phyloP scores from a whole-genome alignment of 2,888 invertebrate species.

The Dynastes tityus region DNA sequence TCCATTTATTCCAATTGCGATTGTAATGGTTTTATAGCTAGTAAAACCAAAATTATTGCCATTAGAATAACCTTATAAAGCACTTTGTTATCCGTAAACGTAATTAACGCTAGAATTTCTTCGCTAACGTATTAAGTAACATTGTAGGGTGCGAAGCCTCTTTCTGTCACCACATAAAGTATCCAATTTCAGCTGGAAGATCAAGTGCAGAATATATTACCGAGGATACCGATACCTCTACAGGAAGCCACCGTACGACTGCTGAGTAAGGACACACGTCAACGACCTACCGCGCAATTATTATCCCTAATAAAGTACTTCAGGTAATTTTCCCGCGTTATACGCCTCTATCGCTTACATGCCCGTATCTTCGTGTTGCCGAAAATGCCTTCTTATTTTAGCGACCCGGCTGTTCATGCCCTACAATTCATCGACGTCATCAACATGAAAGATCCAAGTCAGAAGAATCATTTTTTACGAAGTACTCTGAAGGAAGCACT shows the following conservation, averaged over 20 bases:
- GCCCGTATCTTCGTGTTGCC: neutral
- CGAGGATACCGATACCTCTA: slow-evolving; percentile 85
- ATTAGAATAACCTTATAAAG: no score
- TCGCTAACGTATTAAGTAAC: no score
- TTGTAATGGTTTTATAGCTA: no score
- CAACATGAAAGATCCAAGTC: slow-evolving; percentile 91
- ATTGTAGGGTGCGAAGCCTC: no score
- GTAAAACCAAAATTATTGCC: no score
- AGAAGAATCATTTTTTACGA: slow-evolving; percentile 92
- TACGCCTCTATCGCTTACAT: slow-evolving; percentile 53
- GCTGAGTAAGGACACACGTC: slow-evolving; percentile 86
- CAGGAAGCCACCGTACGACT: slow-evolving; percentile 92
- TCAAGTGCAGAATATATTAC: slow-evolving; percentile 84
- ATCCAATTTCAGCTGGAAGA: slow-evolving; percentile 82
- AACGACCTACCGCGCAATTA: slow-evolving; percentile 92
- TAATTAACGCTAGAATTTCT: no score
- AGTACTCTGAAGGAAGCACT: slow-evolving; percentile 89
- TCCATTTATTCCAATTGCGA: no score
- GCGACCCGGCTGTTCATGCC: slow-evolving; percentile 92
- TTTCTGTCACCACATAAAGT: neutral
- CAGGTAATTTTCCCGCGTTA: slow-evolving; percentile 75
- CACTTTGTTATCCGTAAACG: no score
- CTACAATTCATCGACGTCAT: slow-evolving; percentile 95
- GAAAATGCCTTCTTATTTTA: slow-evolving; percentile 65
- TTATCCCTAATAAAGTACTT: slow-evolving; percentile 93